A percentile compares a stretch with the other conserved stretches of the same genome.
phyloP scores from a whole-genome alignment of 2,888 invertebrate genomes.

The Coelinius sp. region DNA sequence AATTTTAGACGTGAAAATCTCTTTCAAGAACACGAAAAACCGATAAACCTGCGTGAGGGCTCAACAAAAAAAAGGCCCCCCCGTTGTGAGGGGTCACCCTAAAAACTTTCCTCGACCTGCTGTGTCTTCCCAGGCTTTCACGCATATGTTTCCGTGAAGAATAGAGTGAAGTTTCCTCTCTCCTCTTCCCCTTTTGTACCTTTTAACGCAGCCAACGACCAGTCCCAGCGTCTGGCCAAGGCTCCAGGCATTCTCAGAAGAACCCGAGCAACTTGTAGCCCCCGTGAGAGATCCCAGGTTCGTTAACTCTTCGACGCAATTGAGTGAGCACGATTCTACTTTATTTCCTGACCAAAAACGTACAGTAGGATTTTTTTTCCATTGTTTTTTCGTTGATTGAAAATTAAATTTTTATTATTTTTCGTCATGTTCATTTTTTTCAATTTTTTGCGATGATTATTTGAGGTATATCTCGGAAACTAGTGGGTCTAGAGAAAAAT shows the following conservation, averaged over 20 bases:
- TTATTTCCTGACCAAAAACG: neutral
- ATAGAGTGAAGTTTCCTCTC: neutral
- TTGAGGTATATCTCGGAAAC: too few relatives aligned
- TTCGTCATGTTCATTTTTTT: neutral
- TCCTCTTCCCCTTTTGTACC: neutral
- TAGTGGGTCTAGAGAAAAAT: too few relatives aligned
- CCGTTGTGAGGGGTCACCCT: constrained; percentile 38
- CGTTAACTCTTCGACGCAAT: constrained; percentile 12
- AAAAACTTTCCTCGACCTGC: constrained; percentile 53
- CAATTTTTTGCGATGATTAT: too few relatives aligned
- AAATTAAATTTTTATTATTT: neutral
- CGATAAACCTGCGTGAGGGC: constrained; percentile 29
- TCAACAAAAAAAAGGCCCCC: constrained; percentile 36
- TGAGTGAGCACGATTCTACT: constrained; percentile 11
- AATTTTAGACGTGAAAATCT: neutral
- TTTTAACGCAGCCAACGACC: neutral
- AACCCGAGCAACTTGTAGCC: constrained; percentile 18
- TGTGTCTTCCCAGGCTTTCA: constrained; percentile 45
- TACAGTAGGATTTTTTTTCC: neutral
- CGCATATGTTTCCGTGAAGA: constrained; percentile 8
- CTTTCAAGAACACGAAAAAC: neutral
- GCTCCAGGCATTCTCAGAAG: constrained; percentile 11
- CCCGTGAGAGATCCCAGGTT: constrained; percentile 3
- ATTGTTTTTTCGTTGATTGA: neutral
- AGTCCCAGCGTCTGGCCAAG: constrained; percentile 1